Conservation (phyloP, 2,113 vertebrate species). For the Oryctolagus cuniculus region mOryCun1.1 NC_091442.1:79854001-79854500, state of each 20-base stretch:
- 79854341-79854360: not conserved
- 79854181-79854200: conserved; percentile 46
- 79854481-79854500: not conserved
- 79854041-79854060: conserved; percentile 26
- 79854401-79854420: conserved; percentile 4
- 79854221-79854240: not conserved
- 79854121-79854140: conserved; percentile 56
- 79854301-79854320: conserved; percentile 6
- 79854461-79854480: conserved; percentile 20
- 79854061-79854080: not conserved
- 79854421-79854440: not conserved
- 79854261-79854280: conserved; percentile 47
- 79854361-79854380: conserved; percentile 25
- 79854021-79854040: conserved; percentile 48
- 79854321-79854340: not conserved
- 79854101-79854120: conserved; percentile 41
- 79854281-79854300: conserved; percentile 1
- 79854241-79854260: conserved; percentile 15
- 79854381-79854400: conserved; percentile 39
- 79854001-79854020: conserved; percentile 53
- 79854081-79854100: conserved; percentile 71
- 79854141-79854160: conserved; percentile 64
- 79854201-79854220: conserved; percentile 59
- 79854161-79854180: conserved; percentile 40
- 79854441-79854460: conserved; percentile 20